Evolutionary conservation across 2,797 vertebrate species (phyloP).

Genomic region (Hydrolagus colliei): DNA sequence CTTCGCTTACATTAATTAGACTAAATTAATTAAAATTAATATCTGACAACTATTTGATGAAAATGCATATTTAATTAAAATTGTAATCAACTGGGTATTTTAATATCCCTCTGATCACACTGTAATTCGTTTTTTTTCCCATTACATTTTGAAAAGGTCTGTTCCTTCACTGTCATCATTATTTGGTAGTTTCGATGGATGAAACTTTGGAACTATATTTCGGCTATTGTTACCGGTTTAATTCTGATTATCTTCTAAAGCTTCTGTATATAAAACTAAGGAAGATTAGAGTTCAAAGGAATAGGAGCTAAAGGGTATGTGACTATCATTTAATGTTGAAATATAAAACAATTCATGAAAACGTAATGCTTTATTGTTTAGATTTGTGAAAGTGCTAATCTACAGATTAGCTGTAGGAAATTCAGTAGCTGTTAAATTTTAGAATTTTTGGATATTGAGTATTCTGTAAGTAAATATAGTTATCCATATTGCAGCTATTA

Average conservation of each 20-base stretch:
- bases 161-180: not conserved
- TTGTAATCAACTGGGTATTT: conserved; percentile 10
- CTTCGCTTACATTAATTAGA: conserved; percentile 20
- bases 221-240: conserved; percentile 7
- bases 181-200: not conserved
- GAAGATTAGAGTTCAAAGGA: conserved; percentile 23
- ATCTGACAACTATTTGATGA: conserved; percentile 15
- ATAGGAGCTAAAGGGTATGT: not conserved
- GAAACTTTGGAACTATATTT: conserved; percentile 24
- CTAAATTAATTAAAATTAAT: conserved; percentile 27
- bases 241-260: not conserved
- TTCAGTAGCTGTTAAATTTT: not conserved
- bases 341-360: conserved; percentile 18
- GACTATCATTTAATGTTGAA: conserved; percentile 14
- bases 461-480: not conserved
- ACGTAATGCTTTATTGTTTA: not conserved
- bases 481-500: too few relatives aligned
- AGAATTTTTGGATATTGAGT: not conserved
- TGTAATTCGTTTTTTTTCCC: conserved; percentile 11
- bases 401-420: not conserved
- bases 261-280: not conserved
- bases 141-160: not conserved
- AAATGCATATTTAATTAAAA: conserved; percentile 27
- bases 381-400: conserved; percentile 28
- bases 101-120: conserved; percentile 11